Evolutionary conservation across 2,113 vertebrate species (phyloP).

Genomic region (Herpailurus yagouaroundi): DNA sequence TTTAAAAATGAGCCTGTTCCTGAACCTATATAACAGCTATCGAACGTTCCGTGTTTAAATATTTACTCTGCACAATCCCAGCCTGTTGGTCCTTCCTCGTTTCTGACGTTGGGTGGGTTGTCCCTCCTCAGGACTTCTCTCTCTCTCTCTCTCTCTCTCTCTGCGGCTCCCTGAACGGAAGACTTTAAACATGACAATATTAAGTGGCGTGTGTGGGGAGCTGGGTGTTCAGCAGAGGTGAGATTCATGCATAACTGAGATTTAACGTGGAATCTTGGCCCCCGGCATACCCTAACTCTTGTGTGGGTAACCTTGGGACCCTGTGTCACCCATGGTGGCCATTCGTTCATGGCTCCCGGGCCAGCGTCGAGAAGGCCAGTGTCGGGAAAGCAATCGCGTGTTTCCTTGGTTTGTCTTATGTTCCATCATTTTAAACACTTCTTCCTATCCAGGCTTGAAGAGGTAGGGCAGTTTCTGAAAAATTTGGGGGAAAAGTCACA

Average conservation of each 20-base stretch:
- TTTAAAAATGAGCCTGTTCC: conserved; percentile 49
- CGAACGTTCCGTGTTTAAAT: conserved; percentile 63
- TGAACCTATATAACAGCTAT: conserved; percentile 59
- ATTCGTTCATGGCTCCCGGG: neutral
- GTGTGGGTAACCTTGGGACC: neutral
- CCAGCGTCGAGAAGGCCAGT: rapidly evolving
- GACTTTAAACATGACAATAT: neutral
- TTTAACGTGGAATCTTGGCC: neutral
- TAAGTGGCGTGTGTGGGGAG: neutral
- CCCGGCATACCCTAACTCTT: neutral
- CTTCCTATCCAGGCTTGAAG: neutral
- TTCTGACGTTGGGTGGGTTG: neutral
- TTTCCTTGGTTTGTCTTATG: neutral
- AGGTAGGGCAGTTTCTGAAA: neutral
- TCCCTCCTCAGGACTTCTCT: neutral
- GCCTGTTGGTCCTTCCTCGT: neutral
- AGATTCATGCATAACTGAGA: neutral
- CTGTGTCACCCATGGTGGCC: neutral
- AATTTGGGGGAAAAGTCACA: neutral
- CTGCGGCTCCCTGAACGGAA: neutral
- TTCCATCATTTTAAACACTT: neutral
- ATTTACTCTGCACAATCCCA: conserved; percentile 64
- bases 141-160: too few species aligned
- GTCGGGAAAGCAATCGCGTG: rapidly evolving
- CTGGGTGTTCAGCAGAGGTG: too few species aligned